These are phyloP conservation scores for Labeo rohita DNA, from an alignment of 2,113 vertebrate species.

Conservation along the genomic window DNA sequence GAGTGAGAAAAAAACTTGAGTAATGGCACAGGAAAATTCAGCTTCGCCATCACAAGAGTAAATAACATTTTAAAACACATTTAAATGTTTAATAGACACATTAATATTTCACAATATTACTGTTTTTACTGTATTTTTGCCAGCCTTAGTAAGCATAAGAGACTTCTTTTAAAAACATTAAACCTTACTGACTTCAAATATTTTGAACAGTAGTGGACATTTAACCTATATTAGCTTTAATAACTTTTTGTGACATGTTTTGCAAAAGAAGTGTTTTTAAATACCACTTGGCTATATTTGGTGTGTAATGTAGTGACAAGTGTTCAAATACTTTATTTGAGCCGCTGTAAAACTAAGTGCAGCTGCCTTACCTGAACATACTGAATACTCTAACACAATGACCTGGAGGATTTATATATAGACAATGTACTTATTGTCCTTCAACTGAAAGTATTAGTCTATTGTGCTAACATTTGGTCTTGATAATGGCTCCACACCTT, in stretches of 20 bases:
- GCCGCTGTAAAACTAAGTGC: neutral
- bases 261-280: neutral
- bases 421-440: neutral
- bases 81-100: neutral
- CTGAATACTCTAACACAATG: neutral
- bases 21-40: neutral
- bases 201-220: neutral
- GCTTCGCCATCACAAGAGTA: too few species aligned
- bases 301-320: neutral
- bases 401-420: neutral
- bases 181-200: neutral
- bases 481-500: neutral
- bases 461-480: conserved; percentile 1
- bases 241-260: neutral
- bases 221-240: neutral
- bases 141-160: neutral
- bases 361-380: neutral
- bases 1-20: neutral
- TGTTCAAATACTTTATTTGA: neutral
- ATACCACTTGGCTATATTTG: neutral
- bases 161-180: neutral
- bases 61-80: neutral
- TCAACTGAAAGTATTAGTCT: neutral
- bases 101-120: neutral
- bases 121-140: neutral